Conservation (phyloP, 2,113 vertebrate genomes). For the Cettia cetti region DNA sequence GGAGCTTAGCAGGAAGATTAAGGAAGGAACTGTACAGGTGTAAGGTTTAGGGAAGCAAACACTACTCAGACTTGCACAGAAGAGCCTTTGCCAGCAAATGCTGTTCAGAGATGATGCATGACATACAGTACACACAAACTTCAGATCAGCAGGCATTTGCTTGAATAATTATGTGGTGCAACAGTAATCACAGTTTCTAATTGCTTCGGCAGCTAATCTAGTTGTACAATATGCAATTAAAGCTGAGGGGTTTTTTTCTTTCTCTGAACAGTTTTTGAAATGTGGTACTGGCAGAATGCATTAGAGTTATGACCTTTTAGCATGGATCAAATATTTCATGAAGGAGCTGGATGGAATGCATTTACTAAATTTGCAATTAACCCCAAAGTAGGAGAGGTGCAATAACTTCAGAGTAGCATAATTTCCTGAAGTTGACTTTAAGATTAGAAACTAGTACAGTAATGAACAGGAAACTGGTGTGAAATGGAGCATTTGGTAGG, state of each 20-base stretch:
- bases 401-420: neutral
- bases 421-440: neutral
- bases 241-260: neutral
- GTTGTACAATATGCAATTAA: neutral
- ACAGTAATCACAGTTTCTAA: neutral
- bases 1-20: neutral
- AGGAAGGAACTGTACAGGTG: neutral
- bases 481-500: neutral
- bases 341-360: neutral
- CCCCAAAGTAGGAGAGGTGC: neutral
- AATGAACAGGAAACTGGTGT: neutral
- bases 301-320: neutral
- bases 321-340: neutral
- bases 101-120: neutral
- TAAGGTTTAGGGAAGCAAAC: neutral
- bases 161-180: neutral
- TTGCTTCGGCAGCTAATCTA: neutral
- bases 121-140: neutral
- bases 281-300: neutral
- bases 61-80: neutral
- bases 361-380: neutral
- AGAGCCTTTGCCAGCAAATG: neutral
- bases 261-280: neutral
- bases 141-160: neutral
- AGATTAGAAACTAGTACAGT: neutral